Percentiles rank a stretch among this genome's conserved stretches.
Evolutionary conservation across 2,113 vertebrate genomes (phyloP).

Genomic region (Phylloscopus trochilus): DNA sequence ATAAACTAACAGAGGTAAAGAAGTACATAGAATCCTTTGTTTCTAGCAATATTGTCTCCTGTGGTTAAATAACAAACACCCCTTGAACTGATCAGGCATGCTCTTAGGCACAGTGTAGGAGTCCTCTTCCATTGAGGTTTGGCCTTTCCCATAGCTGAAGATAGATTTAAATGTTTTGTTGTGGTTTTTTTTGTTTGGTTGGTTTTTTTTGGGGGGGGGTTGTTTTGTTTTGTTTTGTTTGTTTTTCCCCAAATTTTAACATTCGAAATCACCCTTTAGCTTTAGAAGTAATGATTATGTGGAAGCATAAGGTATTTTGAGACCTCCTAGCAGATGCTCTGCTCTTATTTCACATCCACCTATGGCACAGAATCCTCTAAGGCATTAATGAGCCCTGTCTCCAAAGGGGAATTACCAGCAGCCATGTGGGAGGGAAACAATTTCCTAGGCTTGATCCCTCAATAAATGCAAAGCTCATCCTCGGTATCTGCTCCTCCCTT

Average conservation of each 20-base stretch:
- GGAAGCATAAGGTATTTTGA: conserved; percentile 35
- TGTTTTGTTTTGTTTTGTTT: no score
- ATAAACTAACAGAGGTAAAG: not conserved
- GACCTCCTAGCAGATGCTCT: conserved; percentile 32
- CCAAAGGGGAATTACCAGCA: not conserved
- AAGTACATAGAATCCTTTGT: not conserved
- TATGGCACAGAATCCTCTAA: not conserved
- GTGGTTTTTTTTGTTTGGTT: no score
- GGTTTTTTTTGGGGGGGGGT: no score
- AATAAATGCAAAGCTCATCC: conserved; percentile 7
- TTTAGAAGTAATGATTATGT: conserved; percentile 34
- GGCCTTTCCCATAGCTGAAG: not conserved
- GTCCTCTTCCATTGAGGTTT: not conserved
- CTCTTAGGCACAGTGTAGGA: not conserved
- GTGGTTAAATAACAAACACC: not conserved
- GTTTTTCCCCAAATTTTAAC: conserved; percentile 3
- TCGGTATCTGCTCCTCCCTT: not conserved
- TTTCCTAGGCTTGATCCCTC: conserved; percentile 40
- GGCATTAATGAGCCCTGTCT: conserved; percentile 2
- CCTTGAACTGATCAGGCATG: not conserved
- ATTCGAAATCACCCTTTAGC: not conserved
- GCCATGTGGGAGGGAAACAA: conserved; percentile 36
- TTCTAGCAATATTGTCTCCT: not conserved
- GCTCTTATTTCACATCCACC: conserved; percentile 34
- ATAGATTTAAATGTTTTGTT: not conserved